phyloP scores from a whole-genome alignment of 2,888 invertebrate genomes.

The Agriopis aurantiaria region DNA sequence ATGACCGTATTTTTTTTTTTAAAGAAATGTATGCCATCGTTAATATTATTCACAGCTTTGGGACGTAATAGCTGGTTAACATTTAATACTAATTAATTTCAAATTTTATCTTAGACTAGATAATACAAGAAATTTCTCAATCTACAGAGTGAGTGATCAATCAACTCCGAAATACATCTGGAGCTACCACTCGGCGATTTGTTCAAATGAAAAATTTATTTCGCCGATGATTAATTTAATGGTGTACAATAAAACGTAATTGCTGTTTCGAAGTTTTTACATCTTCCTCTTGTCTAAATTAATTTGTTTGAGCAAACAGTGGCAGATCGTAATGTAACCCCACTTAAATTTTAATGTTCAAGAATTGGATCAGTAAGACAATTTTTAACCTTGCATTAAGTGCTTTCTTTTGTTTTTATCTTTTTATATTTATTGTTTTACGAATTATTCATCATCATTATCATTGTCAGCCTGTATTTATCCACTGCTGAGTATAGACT shows the following conservation, averaged over 20 bases:
- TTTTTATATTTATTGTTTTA: background rate
- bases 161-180: constrained; percentile 79
- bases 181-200: constrained; percentile 79
- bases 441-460: background rate
- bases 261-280: constrained; percentile 85
- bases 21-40: background rate
- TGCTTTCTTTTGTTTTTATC: background rate
- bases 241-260: constrained; percentile 83
- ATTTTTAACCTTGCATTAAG: background rate
- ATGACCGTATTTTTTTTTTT: too few relatives aligned
- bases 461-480: too few relatives aligned
- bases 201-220: constrained; percentile 86
- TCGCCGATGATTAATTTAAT: constrained; percentile 85
- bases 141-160: constrained; percentile 69
- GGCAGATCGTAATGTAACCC: constrained; percentile 52
- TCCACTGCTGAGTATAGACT: too few relatives aligned
- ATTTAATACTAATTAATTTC: constrained; percentile 8
- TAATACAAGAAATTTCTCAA: constrained; percentile 60
- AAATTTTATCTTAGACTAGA: constrained; percentile 19
- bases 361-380: constrained; percentile 43
- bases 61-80: constrained; percentile 3
- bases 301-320: constrained; percentile 73
- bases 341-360: constrained; percentile 43
- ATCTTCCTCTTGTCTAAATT: constrained; percentile 84
- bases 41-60: constrained; percentile 7